Evolutionary conservation across 1,140 invertebrate genomes (phyloP), one percentile per base, ranked within the genome.

Genomic region (Eumeta japonica): DNA sequence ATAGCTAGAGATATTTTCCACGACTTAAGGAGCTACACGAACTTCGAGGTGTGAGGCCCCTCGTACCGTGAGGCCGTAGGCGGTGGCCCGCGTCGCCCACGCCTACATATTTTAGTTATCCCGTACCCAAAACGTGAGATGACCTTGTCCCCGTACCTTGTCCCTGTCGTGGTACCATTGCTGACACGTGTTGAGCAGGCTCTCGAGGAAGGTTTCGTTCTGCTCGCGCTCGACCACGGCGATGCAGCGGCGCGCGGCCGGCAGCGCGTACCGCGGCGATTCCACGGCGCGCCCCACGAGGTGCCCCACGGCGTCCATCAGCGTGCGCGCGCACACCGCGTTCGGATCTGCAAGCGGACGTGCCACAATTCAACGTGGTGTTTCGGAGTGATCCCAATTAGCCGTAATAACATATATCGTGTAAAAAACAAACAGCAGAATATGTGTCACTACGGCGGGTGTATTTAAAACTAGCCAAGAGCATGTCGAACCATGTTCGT

Each of bases 81-180:
- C n/a, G n/a, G n/a, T n/a, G n/a, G n/a, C n/a, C n/a, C n/a, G n/a
- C n/a, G n/a, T n/a, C n/a, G n/a, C n/a, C n/a, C n/a, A n/a, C n/a
- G n/a, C n/a, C n/a, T n/a, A n/a, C n/a, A n/a, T n/a, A n/a, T n/a
- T n/a, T n/a, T n/a, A n/a, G n/a, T n/a, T n/a, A n/a, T n/a, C n/a
- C n/a, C n/a, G n/a, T n/a, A n/a, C n/a, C n/a, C n/a, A n/a, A n/a
- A n/a, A n/a, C n/a, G n/a, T n/a, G n/a, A n/a, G n/a, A n/a, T n/a
- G n/a, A n/a, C 10, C 10, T 0, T 28, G 31, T 28, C n/a, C 18
- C 1, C 5, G 4, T 19, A 82, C 79, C 74, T 85, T 85, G 40
- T 87, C 87, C 18, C 88, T 72, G 61, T 92, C 89, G 58, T 91
- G 88, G 66, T 89, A 93, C 86, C 88, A 92, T 63, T 92, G 88